Percentiles rank a stretch among this genome's conserved stretches.
phyloP scores from a whole-genome alignment of 2,888 invertebrate genomes.

The Hypomecis punctinalis region DNA sequence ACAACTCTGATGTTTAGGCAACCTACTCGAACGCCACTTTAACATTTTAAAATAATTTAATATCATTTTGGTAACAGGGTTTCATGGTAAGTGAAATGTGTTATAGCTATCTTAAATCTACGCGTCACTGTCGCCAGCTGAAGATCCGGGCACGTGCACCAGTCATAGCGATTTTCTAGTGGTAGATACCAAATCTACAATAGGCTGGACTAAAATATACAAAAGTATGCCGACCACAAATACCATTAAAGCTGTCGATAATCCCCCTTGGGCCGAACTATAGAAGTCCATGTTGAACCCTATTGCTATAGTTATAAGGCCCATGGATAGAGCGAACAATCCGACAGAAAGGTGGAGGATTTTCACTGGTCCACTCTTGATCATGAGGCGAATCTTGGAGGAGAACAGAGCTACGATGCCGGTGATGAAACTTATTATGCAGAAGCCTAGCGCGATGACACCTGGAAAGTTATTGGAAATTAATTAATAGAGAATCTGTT shows the following conservation, averaged over 20 bases:
- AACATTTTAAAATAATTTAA: not conserved
- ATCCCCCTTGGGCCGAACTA: conserved; percentile 56
- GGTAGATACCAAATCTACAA: conserved; percentile 67
- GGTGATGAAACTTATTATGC: conserved; percentile 72
- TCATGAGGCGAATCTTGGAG: conserved; percentile 73
- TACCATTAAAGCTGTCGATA: conserved; percentile 68
- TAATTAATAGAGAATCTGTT: not conserved
- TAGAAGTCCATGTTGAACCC: conserved; percentile 77
- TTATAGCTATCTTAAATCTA: conserved; percentile 42
- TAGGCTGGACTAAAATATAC: conserved; percentile 71
- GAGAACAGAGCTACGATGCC: conserved; percentile 83
- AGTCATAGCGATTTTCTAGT: conserved; percentile 71
- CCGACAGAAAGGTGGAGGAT: conserved; percentile 83
- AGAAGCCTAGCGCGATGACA: conserved; percentile 79
- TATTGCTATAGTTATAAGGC: conserved; percentile 75
- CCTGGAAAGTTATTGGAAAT: conserved; percentile 58
- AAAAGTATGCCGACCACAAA: conserved; percentile 65
- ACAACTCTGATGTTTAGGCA: not conserved
- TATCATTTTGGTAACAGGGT: not conserved
- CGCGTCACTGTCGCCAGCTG: conserved; percentile 65
- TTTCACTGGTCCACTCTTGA: conserved; percentile 79
- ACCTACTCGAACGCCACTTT: not conserved
- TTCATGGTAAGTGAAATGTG: not conserved
- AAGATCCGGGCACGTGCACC: conserved; percentile 55
- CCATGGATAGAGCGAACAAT: conserved; percentile 77